A percentile compares a stretch with the other conserved stretches of the same genome.
Conservation (phyloP, 2,888 invertebrate genomes). For the Copidosoma aretas region DNA sequence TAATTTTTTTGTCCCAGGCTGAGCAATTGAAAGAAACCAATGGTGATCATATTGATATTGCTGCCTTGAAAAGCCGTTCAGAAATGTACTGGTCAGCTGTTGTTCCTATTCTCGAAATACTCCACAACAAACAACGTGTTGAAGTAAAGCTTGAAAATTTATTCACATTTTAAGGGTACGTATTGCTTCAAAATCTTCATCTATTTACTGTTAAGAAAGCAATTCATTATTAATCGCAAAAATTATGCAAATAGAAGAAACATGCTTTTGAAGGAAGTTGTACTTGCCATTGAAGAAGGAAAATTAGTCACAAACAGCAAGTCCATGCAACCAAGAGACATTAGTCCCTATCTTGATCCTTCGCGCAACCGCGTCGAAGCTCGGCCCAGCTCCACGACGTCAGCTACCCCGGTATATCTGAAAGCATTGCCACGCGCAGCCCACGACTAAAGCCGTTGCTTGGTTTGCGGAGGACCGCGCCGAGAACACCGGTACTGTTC, state of each 20-base stretch:
- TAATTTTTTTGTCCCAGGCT: constrained; percentile 37
- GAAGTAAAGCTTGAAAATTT: constrained; percentile 68
- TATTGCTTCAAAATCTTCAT: background rate
- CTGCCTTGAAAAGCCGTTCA: constrained; percentile 71
- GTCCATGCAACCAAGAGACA: too few species aligned
- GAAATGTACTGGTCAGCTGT: constrained; percentile 80
- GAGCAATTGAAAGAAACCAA: constrained; percentile 51
- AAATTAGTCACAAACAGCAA: too few species aligned
- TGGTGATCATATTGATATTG: constrained; percentile 49
- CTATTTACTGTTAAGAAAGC: constrained; percentile 4
- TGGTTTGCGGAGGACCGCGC: too few species aligned
- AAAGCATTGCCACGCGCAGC: too few species aligned
- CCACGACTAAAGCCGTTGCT: too few species aligned
- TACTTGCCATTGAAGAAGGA: constrained; percentile 72
- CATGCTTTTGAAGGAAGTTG: constrained; percentile 59
- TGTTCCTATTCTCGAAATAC: constrained; percentile 75
- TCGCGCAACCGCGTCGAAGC: too few species aligned
- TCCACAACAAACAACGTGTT: constrained; percentile 70
- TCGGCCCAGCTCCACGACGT: too few species aligned
- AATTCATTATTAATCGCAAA: background rate
- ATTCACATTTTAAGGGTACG: constrained; percentile 71
- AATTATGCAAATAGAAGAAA: constrained; percentile 49
- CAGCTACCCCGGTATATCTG: too few species aligned
- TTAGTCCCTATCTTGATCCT: too few species aligned
- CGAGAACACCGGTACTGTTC: too few species aligned